Base-by-base conservation (phyloP, 2,797 vertebrate species). In the Bovichtus variegatus region DNA sequence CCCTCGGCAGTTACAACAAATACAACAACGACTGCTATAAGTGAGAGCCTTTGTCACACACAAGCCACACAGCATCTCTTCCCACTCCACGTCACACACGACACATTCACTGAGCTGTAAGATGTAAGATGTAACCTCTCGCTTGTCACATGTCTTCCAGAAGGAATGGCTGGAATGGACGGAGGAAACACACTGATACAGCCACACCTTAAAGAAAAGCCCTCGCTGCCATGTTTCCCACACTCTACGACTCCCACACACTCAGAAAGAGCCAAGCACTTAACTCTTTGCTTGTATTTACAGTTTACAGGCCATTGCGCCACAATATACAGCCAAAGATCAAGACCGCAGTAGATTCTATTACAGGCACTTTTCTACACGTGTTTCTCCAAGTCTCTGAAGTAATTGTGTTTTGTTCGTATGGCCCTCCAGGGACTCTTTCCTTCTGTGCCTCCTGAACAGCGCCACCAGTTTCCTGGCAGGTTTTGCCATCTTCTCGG, bases 1-100 rank as follows among this genome's bases (percentile, higher is more conserved):
- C 97, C 18, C 86, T 99, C 76, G 97, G 97, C 76, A 98, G 97
- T 93, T 99, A 99, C 93, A 99, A 99, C 90, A 97, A 96, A 81
- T 99, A 96, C 60, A 96, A 95, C 94, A 98, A 98, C 82, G 94
- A 98, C 88, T 99, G 97, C 82, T 97, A 97, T 91, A 97, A 94
- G 97, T 98, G 88, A 93, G 94, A 57, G 12, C 46, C 79, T 69
- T 62, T 44, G 64, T 72, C 49, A 18, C 71, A 55, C 51, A 38
- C 31, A 65, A 40, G 54, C 43, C 55, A 58, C 47, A 61, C 62
- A 55, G 16, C 29, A 1, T 16, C 64, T 38, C 40, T 43, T 21
- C 25, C 12, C 72, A 40, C 50, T 62, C 44, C 77, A 11, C 68
- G 21, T 60, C 60, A 83, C 65, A 76, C 71, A 13, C 18, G 55